Evolutionary conservation across 2,113 vertebrate species (phyloP).

Genomic region (Progne subis): DNA sequence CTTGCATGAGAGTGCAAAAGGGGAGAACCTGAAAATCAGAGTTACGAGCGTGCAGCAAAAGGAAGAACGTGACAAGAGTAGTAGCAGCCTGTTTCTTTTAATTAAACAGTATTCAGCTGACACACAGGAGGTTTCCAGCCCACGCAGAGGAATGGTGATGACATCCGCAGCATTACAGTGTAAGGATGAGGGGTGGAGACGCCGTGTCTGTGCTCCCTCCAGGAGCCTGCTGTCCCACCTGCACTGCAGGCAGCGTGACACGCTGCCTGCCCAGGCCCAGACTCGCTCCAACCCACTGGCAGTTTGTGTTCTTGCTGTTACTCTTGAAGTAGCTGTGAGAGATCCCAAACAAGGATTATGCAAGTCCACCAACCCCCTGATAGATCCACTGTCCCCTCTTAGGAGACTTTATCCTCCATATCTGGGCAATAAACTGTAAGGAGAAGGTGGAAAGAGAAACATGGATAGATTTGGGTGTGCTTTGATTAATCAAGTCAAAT

Average conservation of each 20-base stretch:
- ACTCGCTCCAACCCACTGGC: neutral
- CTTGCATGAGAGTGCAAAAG: neutral
- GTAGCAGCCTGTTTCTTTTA: neutral
- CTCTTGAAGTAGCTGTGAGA: neutral
- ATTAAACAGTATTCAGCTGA: neutral
- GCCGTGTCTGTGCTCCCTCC: accelerated
- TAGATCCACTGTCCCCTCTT: neutral
- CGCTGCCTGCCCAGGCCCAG: neutral
- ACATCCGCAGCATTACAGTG: neutral
- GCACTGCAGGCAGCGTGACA: slow-evolving; percentile 34
- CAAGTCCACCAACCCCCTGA: neutral
- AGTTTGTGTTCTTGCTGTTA: neutral
- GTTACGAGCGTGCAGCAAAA: accelerated
- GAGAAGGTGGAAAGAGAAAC: neutral
- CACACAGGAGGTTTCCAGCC: neutral
- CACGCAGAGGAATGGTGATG: neutral
- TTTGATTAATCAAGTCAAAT: neutral
- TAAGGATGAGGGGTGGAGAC: neutral
- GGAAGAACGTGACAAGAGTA: neutral
- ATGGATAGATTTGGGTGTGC: neutral
- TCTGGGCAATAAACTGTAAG: neutral
- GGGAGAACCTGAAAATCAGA: neutral
- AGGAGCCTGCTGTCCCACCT: slow-evolving; percentile 1
- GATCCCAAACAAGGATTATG: neutral
- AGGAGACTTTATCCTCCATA: neutral